A percentile compares a stretch with the other conserved stretches of the same genome.
phyloP scores from a whole-genome alignment of 1,140 invertebrate species.

The Drosophila ercepeae region DNA sequence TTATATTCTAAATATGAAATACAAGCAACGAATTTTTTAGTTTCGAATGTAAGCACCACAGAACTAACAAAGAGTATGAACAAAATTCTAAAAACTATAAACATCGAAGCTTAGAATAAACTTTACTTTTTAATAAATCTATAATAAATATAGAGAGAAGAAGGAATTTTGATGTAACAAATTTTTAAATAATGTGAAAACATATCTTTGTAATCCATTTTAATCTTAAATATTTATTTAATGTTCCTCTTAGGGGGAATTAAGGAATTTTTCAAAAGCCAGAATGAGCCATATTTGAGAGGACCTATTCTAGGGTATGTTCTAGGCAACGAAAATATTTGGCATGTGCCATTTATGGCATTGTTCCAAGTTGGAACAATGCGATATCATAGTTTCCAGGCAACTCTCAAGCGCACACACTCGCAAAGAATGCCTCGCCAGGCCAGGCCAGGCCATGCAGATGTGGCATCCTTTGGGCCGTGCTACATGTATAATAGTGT shows the following conservation, averaged over 20 bases:
- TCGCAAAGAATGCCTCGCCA: constrained; percentile 1
- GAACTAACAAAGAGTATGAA: background rate
- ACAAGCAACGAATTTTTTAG: background rate
- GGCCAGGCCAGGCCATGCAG: constrained; percentile 51
- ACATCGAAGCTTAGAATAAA: background rate
- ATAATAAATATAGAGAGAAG: too few relatives aligned
- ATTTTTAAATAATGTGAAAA: too few relatives aligned
- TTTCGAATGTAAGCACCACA: background rate
- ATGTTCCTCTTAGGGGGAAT: too few relatives aligned
- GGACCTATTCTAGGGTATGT: constrained; percentile 26
- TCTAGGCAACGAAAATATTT: constrained; percentile 60
- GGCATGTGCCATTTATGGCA: constrained; percentile 80
- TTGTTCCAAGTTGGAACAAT: constrained; percentile 75
- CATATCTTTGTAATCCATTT: too few relatives aligned
- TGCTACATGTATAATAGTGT: constrained; percentile 30
- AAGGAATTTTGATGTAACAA: too few relatives aligned
- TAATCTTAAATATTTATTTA: too few relatives aligned
- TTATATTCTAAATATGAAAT: background rate
- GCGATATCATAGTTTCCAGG: constrained; percentile 73
- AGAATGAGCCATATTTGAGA: background rate
- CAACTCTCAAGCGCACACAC: constrained; percentile 35
- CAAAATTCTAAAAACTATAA: background rate
- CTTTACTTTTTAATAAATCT: background rate
- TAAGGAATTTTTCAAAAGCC: too few relatives aligned
- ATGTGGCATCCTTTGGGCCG: constrained; percentile 47